Percentiles rank a stretch among this genome's conserved stretches.
Evolutionary conservation across 2,888 invertebrate species (phyloP).

Genomic region (Philonicus albiceps): DNA sequence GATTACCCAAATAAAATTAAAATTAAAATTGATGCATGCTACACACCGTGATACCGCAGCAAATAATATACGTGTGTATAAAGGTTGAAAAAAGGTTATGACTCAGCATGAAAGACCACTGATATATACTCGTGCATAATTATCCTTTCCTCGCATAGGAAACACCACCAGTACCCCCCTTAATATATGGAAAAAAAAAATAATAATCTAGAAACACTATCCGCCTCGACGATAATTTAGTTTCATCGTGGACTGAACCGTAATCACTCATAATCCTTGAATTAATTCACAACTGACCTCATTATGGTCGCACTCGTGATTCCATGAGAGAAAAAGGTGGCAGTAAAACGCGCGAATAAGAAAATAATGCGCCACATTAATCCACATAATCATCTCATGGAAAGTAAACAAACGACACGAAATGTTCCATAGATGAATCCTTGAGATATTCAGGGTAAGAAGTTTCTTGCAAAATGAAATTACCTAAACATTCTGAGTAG

Average conservation of each 20-base stretch:
- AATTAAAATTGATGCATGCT: not conserved
- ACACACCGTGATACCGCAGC: not conserved
- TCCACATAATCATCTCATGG: slow-evolving; percentile 33
- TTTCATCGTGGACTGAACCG: slow-evolving; percentile 40
- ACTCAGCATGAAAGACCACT: not conserved
- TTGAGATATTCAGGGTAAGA: slow-evolving; percentile 43
- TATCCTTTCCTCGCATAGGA: not conserved
- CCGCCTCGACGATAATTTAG: slow-evolving; percentile 43
- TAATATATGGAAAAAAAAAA: not conserved
- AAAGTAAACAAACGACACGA: slow-evolving; percentile 45
- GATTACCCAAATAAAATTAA: not conserved
- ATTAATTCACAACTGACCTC: slow-evolving; percentile 49
- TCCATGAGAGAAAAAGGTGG: not conserved
- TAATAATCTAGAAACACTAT: slow-evolving; percentile 36
- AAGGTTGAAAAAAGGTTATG: not conserved
- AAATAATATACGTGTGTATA: not conserved
- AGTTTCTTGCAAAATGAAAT: slow-evolving; percentile 31
- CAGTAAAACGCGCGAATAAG: slow-evolving; percentile 34
- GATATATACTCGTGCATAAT: not conserved
- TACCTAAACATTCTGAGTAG: slow-evolving; percentile 16
- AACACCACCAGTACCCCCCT: not conserved
- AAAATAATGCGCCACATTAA: slow-evolving; percentile 43
- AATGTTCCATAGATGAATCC: slow-evolving; percentile 47
- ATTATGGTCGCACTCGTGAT: slow-evolving; percentile 39
- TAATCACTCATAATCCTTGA: slow-evolving; percentile 48